Percentiles rank a stretch among this genome's conserved stretches.
Conservation (phyloP, 2,113 vertebrate genomes). For the Oostethus manadensis region DNA sequence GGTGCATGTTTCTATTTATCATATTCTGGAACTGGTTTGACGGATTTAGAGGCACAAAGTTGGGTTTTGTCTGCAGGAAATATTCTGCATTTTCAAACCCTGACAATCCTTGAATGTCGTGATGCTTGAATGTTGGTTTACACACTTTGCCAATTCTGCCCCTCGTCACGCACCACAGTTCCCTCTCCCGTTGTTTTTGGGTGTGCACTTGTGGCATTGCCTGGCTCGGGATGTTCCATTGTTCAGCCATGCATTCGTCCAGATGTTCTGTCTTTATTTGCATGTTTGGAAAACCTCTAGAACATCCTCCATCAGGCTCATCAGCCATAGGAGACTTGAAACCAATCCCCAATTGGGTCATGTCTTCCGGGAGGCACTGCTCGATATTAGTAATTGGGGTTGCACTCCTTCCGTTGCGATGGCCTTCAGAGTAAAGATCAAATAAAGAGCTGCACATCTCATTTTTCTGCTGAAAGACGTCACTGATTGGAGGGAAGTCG, state of each 20-base stretch:
- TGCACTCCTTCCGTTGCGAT: slow-evolving; percentile 5
- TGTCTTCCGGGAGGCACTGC: slow-evolving; percentile 40
- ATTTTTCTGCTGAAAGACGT: slow-evolving; percentile 32
- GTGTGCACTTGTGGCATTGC: slow-evolving; percentile 25
- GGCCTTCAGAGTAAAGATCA: slow-evolving; percentile 35
- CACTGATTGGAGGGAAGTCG: slow-evolving; percentile 30
- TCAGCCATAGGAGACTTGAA: slow-evolving; percentile 47
- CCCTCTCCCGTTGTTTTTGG: slow-evolving; percentile 42
- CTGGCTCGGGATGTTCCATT: slow-evolving; percentile 48
- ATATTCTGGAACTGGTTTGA: slow-evolving; percentile 30
- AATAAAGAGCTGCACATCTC: slow-evolving; percentile 37
- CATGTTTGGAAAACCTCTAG: slow-evolving; percentile 39
- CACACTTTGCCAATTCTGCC: slow-evolving; percentile 25
- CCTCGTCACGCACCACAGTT: slow-evolving; percentile 35
- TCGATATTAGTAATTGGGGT: slow-evolving; percentile 30
- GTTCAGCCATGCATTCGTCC: slow-evolving; percentile 46
- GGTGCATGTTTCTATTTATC: slow-evolving; percentile 23
- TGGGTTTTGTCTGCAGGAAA: slow-evolving; percentile 32
- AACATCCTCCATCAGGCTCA: slow-evolving; percentile 30
- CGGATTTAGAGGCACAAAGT: slow-evolving; percentile 19
- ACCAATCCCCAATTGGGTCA: slow-evolving; percentile 49
- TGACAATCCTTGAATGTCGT: slow-evolving; percentile 34
- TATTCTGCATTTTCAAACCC: slow-evolving; percentile 37
- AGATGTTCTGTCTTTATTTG: slow-evolving; percentile 36
- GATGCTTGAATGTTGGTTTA: slow-evolving; percentile 23